Evolutionary conservation across 2,797 vertebrate species (phyloP), one percentile per base, ranked within the genome.

Genomic region (Cuculus canorus): DNA sequence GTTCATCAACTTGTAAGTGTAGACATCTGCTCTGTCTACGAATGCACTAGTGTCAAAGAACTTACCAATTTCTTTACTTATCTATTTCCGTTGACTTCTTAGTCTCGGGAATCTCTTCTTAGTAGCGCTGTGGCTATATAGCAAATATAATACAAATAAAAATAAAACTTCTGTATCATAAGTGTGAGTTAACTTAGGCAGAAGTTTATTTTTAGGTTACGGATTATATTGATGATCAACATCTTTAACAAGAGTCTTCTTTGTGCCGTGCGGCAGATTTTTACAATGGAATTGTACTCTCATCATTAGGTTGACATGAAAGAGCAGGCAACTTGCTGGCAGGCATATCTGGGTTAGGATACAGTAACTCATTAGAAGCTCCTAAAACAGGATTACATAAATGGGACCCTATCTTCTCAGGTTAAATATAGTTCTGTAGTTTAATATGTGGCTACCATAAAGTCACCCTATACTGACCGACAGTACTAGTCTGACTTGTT

Each of bases 351-450:
- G 60, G 88, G 83, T 95, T 96, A 96, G 92, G 45, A 87, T 95
- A 75, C 78, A 70, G 53, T 43, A 92, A 87, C 86, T 95, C 91
- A 82, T 95, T 92, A 95, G 78, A 61, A 87, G 81, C 81, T 95
- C 53, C 91, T 93, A 85, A 95, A 96, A 91, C 54, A 77, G 75
- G 86, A 93, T 96, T 96, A 92, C 64, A 43, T 88, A 95, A 94
- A 80, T 30, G 61, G 64, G 91, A 88, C 91, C 63, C 48, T 95
- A 77, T 91, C 65, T 91, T 79, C 80, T 90, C 24, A 21, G 80
- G 82, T 94, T 96, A 96, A 94, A 90, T 97, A 93, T 94, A 88
- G 66, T 91, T 76, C 66, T 90, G 70, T 60, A 66, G 59, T 89
- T 93, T 91, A 92, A 50, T 78, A 35, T 10, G 17, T 64, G 61